Evolutionary conservation across 2,797 vertebrate species (phyloP).

Genomic region (Pristis pectinata): DNA sequence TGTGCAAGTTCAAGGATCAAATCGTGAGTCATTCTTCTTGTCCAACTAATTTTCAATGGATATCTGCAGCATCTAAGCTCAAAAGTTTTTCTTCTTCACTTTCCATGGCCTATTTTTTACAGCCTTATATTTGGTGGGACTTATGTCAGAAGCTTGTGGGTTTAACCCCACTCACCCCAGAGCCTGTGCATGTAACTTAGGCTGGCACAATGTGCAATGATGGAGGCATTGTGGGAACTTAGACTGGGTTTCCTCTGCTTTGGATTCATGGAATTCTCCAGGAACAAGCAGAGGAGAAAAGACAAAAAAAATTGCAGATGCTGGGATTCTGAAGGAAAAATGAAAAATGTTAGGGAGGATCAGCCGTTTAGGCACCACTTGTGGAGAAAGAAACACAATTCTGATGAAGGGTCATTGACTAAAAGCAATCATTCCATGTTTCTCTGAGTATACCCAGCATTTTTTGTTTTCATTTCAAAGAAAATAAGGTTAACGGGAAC

Average conservation of each 20-base stretch:
- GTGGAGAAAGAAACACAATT: too few species aligned
- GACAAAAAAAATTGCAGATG: not conserved
- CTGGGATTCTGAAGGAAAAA: too few species aligned
- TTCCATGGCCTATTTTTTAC: not conserved
- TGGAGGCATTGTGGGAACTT: not conserved
- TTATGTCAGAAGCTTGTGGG: not conserved
- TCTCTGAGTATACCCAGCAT: too few species aligned
- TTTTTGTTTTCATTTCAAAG: too few species aligned
- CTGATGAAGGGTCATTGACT: too few species aligned
- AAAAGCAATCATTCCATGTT: too few species aligned
- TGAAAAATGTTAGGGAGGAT: too few species aligned
- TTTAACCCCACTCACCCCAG: not conserved
- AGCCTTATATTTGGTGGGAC: not conserved
- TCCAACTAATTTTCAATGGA: constrained; percentile 22
- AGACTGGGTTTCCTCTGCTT: not conserved
- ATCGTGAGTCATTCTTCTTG: not conserved
- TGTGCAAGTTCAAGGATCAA: constrained; percentile 19
- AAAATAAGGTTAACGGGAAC: too few species aligned
- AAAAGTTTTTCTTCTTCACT: not conserved
- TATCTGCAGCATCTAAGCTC: not conserved
- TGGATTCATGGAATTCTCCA: not conserved
- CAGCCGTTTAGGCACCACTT: too few species aligned
- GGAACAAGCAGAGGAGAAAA: not conserved
- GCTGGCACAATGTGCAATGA: not conserved
- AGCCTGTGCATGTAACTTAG: not conserved